Base-by-base conservation (phyloP, 2,888 invertebrate species). In the Agonum fuliginosum region DNA sequence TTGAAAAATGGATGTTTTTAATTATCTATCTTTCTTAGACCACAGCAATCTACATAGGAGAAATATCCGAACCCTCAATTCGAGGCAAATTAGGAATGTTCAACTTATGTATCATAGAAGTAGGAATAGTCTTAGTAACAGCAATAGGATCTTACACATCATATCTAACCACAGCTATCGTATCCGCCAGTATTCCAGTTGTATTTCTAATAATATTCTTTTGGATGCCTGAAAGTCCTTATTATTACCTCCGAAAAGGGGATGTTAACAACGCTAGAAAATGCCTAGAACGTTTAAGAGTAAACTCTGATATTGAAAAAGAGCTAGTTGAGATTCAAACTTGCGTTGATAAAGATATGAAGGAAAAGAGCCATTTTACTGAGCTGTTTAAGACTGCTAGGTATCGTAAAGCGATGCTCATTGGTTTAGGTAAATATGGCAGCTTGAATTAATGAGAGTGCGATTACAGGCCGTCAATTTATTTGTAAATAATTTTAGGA, bases 21-120 rank as follows among this genome's bases (percentile, higher is more conserved):
- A n/a, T 30, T 5, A 30, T 30, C 8, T 30, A 17, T 10, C 10
- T 62, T 48, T 27, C 24, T 2, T 83, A 89, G 89, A 88, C 88
- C 48, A 87, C 88, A 65, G 88, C 89, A 86, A 88, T 89, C 80
- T 89, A 89, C 81, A 83, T 89, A 72, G 88, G 88, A 46, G 89
- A 89, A 85, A 89, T 89, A 84, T 86, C 89, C 0, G 89, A 89
- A 79, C 89, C 89, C 78, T 88, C 89, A 79, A 87, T 89, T 24
- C 81, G 89, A 78, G 89, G 89, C 0, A 84, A 88, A 0, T 81
- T 89, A 10, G 78, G 78, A 5, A 79, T 78, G 0, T 83, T 85
- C 19, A 84, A 85, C 30, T 85, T 85, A 43, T 79, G 86, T 0
- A 85, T 87, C 85, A 84, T 85, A 10, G 85, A 85, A 0, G 82